Base-by-base conservation (phyloP, 2,888 invertebrate species). In the Oasisia sp. region DNA sequence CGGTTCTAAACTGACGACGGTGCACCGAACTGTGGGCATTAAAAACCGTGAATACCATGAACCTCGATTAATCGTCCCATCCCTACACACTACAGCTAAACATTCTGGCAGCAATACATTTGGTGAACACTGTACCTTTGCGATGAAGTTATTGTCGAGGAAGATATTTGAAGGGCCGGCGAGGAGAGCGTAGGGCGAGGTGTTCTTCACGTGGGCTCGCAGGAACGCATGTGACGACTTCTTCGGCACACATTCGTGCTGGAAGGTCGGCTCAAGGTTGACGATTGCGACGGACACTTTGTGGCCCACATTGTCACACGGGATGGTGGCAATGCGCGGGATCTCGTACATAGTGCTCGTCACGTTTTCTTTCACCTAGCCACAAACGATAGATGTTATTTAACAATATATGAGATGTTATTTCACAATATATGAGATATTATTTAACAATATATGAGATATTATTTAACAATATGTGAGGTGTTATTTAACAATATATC, bases 101-200 rank as follows among this genome's bases (percentile, higher is more conserved):
- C 90, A 90, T 32, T 74, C 27, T 3, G 27, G 74, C n/a, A 74
- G 3, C 27, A 74, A 1, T 74, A 74, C 74, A 74, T 74, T 19
- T 27, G 74, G 74, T 7, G 74, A 19, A 27, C 74, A 74, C 74
- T 74, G 27, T 92, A 95, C 95, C 95, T 95, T 97, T 8, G 96
- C 95, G 32, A 97, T 95, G 94, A 97, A 97, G 93, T 95, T 96
- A 94, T 96, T 96, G 94, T 97, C 96, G 92, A 97, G 94, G 94
- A 96, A 97, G 74, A 97, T 95, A 93, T 95, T 95, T 32, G 96
- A 96, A 19, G 95, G 94, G 32, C 97, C 97, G 32, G 96, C 94
- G 89, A 97, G 95, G 14, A 97, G 94, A 3, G 96, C 95, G 93
- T 95, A 95, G 45, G 94, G 93, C 0, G 96, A 96, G 11, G 95